Evolutionary conservation across 2,888 invertebrate genomes (phyloP).

Genomic region (Koerneria pararmatus): DNA sequence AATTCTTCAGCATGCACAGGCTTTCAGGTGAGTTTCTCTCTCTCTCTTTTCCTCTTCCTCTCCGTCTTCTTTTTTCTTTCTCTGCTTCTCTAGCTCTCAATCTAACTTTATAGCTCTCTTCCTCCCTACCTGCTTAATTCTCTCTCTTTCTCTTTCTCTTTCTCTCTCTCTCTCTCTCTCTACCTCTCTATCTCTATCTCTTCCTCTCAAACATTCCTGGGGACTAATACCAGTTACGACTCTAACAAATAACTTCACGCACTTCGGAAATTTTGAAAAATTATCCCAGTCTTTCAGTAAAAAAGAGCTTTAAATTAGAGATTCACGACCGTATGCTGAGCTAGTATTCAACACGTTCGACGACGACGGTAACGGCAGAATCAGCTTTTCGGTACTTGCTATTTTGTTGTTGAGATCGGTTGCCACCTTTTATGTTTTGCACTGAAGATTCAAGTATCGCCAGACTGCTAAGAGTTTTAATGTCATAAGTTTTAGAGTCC

Average conservation of each 20-base stretch:
- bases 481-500: too few species aligned
- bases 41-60: background rate
- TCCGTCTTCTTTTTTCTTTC: background rate
- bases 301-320: constrained; percentile 17
- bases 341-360: constrained; percentile 32
- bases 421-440: too few species aligned
- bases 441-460: too few species aligned
- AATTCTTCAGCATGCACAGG: constrained; percentile 27
- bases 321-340: constrained; percentile 27
- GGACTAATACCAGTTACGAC: too few species aligned
- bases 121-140: background rate
- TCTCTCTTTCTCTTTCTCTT: background rate
- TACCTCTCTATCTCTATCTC: background rate
- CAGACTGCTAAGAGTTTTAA: too few species aligned
- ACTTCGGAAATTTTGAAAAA: background rate
- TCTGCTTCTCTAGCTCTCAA: background rate
- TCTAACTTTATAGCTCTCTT: background rate
- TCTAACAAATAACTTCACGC: too few species aligned
- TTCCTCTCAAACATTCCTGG: too few species aligned
- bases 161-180: background rate
- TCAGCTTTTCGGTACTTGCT: constrained; percentile 28
- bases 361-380: constrained; percentile 28
- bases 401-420: too few species aligned
- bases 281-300: constrained; percentile 3
- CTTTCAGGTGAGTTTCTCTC: constrained; percentile 22